phyloP scores from a whole-genome alignment of 2,797 vertebrate species.

The Echeneis naucrates region DNA sequence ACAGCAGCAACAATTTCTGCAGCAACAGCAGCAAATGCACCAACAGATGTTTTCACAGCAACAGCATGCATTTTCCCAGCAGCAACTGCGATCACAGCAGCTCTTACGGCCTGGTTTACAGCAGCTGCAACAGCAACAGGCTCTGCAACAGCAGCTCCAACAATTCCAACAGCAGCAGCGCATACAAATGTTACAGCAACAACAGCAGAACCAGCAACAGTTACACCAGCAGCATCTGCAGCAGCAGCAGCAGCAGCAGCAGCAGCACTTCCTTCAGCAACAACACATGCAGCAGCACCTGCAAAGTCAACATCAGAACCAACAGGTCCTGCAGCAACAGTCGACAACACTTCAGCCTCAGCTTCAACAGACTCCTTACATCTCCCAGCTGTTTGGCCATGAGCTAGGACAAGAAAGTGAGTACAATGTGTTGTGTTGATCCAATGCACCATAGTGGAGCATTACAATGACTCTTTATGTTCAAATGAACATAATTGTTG shows the following conservation, averaged over 20 bases:
- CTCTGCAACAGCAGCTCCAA: constrained; percentile 83
- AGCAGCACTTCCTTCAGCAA: constrained; percentile 79
- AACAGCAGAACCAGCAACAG: constrained; percentile 85
- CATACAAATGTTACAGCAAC: constrained; percentile 85
- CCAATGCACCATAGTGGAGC: neutral
- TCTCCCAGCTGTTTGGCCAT: constrained; percentile 91
- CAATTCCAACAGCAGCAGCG: constrained; percentile 84
- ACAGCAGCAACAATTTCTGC: constrained; percentile 85
- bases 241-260: constrained; percentile 76
- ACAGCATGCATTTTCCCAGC: constrained; percentile 81
- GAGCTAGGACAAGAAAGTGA: constrained; percentile 93
- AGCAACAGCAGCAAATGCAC: constrained; percentile 84
- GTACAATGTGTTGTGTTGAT: constrained; percentile 60
- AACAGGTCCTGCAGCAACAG: constrained; percentile 75
- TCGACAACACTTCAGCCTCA: constrained; percentile 81
- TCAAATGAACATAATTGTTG: no score
- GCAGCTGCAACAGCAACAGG: constrained; percentile 86
- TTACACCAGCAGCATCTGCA: constrained; percentile 83
- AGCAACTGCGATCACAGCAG: constrained; percentile 87
- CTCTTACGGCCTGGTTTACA: constrained; percentile 86
- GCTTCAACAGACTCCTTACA: constrained; percentile 79
- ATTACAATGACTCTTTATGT: neutral
- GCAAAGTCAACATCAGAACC: constrained; percentile 76
- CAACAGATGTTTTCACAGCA: constrained; percentile 82
- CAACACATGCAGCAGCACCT: constrained; percentile 71